A percentile compares a stretch with the other conserved stretches of the same genome.
phyloP scores from a whole-genome alignment of 2,888 invertebrate genomes.

The Amblyjoppa proteus region DNA sequence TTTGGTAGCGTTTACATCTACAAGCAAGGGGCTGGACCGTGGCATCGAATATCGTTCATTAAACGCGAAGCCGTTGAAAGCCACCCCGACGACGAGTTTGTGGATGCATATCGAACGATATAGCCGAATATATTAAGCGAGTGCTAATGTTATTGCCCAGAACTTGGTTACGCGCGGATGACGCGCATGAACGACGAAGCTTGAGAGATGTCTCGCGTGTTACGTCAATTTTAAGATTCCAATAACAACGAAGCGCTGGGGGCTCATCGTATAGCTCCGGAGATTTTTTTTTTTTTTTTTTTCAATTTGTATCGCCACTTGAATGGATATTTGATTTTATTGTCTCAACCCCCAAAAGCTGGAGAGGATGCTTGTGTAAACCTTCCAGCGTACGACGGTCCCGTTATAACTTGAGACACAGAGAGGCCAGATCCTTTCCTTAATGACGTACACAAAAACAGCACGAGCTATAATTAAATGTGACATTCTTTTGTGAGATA shows the following conservation, averaged over 20 bases:
- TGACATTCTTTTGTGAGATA: no score
- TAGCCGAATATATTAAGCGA: conserved; percentile 61
- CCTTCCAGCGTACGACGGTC: not conserved
- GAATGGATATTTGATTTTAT: not conserved
- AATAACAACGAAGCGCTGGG: conserved; percentile 36
- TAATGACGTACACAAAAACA: not conserved
- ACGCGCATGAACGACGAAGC: conserved; percentile 23
- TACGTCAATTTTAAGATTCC: conserved; percentile 39
- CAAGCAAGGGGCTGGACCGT: conserved; percentile 7
- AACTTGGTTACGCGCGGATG: conserved; percentile 14
- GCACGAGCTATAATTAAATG: no score
- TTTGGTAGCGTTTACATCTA: conserved; percentile 5
- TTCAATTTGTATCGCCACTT: not conserved
- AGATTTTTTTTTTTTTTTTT: not conserved
- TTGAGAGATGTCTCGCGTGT: conserved; percentile 26
- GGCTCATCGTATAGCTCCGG: not conserved
- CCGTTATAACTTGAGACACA: not conserved
- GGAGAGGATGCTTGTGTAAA: not conserved
- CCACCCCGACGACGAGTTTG: not conserved
- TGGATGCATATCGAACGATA: conserved; percentile 36
- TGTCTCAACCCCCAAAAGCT: no score
- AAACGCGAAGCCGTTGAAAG: conserved; percentile 3
- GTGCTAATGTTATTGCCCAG: conserved; percentile 55
- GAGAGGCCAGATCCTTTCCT: not conserved
- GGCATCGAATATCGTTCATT: conserved; percentile 50